A percentile compares a stretch with the other conserved stretches of the same genome.
Conservation (phyloP, 2,113 vertebrate species). For the Antechinus stuartii region DNA sequence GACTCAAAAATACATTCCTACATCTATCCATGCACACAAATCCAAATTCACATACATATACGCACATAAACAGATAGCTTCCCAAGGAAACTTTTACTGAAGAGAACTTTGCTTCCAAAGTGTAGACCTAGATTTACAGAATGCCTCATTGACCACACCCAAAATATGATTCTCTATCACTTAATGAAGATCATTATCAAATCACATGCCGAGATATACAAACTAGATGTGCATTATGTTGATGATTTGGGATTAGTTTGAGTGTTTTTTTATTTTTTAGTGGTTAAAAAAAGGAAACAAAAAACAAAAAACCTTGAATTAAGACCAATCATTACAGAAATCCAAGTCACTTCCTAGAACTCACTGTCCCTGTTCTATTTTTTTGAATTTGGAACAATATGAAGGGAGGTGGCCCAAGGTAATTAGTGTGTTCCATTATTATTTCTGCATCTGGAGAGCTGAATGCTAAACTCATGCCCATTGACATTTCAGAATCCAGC, state of each 20-base stretch:
- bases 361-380: background rate
- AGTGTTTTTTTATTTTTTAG: background rate
- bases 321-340: constrained; percentile 15
- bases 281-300: background rate
- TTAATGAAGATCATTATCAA: background rate
- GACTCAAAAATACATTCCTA: background rate
- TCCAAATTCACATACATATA: background rate
- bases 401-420: background rate
- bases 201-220: background rate
- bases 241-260: background rate
- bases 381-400: background rate
- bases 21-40: background rate
- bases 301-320: background rate
- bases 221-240: background rate
- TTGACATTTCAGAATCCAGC: constrained; percentile 28
- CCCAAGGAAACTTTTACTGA: background rate
- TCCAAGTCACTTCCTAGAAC: background rate
- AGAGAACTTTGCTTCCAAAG: background rate
- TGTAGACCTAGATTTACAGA: background rate
- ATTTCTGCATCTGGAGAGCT: background rate
- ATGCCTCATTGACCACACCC: background rate
- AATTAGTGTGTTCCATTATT: constrained; percentile 9
- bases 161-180: background rate
- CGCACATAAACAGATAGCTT: background rate
- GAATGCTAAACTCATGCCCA: background rate